These are phyloP conservation scores for Spea hammondii DNA, from an alignment of 2,797 vertebrate genomes.

Conservation along the genomic window DNA sequence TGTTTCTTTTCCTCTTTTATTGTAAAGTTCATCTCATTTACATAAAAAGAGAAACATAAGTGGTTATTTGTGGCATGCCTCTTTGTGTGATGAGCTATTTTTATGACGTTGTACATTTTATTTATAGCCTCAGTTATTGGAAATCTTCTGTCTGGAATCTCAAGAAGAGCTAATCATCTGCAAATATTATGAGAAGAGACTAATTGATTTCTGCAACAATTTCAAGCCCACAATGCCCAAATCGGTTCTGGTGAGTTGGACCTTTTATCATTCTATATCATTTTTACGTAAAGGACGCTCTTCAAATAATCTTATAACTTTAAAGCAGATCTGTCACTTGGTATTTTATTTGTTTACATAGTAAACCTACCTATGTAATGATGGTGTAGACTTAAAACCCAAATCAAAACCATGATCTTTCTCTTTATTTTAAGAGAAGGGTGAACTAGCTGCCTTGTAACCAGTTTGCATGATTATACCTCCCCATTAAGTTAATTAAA, in stretches of 20 bases:
- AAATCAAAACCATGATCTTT: no score
- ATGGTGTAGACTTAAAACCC: not conserved
- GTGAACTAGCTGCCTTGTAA: no score
- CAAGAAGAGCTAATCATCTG: constrained; percentile 83
- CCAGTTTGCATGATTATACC: no score
- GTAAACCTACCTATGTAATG: not conserved
- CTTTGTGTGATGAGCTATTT: not conserved
- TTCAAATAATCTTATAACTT: not conserved
- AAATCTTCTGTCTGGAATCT: constrained; percentile 73
- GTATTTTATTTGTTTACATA: not conserved
- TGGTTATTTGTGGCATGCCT: no score
- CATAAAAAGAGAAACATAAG: no score
- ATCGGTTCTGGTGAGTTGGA: constrained; percentile 83
- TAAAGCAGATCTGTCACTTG: not conserved
- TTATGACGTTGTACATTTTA: not conserved
- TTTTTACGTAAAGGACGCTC: not conserved
- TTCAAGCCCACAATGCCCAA: constrained; percentile 93
- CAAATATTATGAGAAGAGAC: constrained; percentile 87
- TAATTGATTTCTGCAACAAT: constrained; percentile 85
- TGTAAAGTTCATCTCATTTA: no score
- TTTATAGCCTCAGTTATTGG: constrained; percentile 65
- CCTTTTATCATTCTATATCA: no score
- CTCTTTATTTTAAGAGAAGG: no score
- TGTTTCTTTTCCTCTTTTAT: no score
- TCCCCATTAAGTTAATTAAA: no score